Base-by-base conservation (phyloP, 2,888 invertebrate genomes). In the Dolichopus griseipennis region DNA sequence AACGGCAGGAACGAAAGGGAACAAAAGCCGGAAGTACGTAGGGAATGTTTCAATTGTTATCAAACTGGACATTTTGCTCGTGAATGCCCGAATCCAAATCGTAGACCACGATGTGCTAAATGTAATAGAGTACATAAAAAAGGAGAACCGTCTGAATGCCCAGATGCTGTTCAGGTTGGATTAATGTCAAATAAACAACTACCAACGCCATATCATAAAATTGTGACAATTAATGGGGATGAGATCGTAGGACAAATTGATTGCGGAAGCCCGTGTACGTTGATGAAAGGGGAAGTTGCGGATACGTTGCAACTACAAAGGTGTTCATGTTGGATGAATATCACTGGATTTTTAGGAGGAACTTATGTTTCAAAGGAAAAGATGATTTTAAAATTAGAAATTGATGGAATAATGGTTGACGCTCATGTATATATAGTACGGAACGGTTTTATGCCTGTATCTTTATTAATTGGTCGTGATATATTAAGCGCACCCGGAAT, bases 1-100 rank as follows among this genome's bases (percentile, higher is more conserved):
- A 34, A 34, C 34, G 9, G 5, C 9, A 9, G 34, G 34, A 7
- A 7, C 34, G 34, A 7, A 7, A 5, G 9, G 34, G 5, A 34
- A 9, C 34, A 34, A 7, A 7, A 34, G 9, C 34, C 34, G 34
- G 34, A 7, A 34, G 34, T n/a, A n/a, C n/a, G n/a, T n/a, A n/a
- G n/a, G 15, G 62, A 62, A 62, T 62, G 62, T 62, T 62, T 20
- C 21, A 62, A 62, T 10, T 62, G 62, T 62, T 62, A 62, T 20
- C 20, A 62, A 22, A n/a, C 22, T 20, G 62, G 62, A 7, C 62
- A 62, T 5, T 21, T 20, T 20, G 62, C 62, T 20, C 10, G 62
- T 20, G 62, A 62, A 20, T 62, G 62, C 21, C 15, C 20, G 21
- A 3, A 6, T 21, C 62, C 62, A 62, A 6, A 20, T 20, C 20